A percentile compares a stretch with the other conserved stretches of the same genome.
Evolutionary conservation across 2,113 vertebrate genomes (phyloP).

Genomic region (Gallinago undulata): DNA sequence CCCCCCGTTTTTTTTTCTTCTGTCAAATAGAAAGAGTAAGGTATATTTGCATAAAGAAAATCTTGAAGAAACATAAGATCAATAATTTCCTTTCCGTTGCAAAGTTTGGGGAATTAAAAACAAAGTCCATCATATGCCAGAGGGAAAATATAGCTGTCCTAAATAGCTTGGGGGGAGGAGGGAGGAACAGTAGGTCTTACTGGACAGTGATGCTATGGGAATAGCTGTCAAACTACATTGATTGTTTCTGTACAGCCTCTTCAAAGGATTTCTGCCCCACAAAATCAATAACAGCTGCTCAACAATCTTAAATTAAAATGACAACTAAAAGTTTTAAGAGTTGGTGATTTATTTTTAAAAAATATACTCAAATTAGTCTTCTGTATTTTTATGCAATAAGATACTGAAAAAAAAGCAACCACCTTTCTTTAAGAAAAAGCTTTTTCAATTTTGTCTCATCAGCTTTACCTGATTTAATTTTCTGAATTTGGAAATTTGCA

Average conservation of each 20-base stretch:
- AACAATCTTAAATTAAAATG: conserved; percentile 39
- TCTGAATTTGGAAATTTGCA: neutral
- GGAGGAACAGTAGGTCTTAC: neutral
- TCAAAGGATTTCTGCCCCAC: conserved; percentile 27
- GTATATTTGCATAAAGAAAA: neutral
- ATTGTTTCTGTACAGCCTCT: neutral
- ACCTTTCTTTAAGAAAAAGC: neutral
- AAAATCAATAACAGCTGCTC: neutral
- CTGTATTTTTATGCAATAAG: neutral
- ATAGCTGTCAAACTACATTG: conserved; percentile 39
- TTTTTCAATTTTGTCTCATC: neutral
- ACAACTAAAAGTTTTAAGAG: neutral
- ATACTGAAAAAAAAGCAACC: fast-evolving
- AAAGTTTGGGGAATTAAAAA: neutral
- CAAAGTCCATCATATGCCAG: neutral
- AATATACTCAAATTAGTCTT: neutral
- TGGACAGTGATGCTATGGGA: neutral
- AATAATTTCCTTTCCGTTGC: neutral
- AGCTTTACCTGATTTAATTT: neutral
- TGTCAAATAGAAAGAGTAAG: neutral
- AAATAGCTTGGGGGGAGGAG: neutral
- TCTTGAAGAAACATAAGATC: neutral
- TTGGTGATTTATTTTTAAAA: neutral
- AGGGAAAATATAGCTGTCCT: conserved; percentile 14
- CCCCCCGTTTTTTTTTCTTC: neutral